A percentile compares a stretch with the other conserved stretches of the same genome.
Evolutionary conservation across 1,140 invertebrate genomes (phyloP).

Genomic region (Gonioctena quinquepunctata): DNA sequence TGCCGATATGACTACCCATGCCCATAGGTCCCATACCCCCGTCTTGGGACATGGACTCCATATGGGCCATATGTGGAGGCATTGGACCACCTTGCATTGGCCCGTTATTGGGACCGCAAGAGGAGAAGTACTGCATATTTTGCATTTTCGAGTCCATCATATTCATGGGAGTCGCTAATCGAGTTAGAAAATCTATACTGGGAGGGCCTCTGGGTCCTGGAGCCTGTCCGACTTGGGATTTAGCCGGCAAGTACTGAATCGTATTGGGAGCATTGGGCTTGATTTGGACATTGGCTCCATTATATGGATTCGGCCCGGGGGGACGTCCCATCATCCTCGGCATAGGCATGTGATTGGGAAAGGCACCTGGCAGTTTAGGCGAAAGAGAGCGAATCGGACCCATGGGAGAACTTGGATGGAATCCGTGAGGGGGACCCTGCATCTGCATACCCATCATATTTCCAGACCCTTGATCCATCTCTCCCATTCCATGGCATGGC

Average conservation of each 20-base stretch:
- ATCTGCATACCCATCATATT: constrained; percentile 52
- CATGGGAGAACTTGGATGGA: constrained; percentile 55
- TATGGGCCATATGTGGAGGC: constrained; percentile 56
- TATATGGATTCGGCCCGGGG: constrained; percentile 70
- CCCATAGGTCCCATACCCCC: constrained; percentile 62
- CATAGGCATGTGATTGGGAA: constrained; percentile 54
- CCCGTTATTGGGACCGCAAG: constrained; percentile 57
- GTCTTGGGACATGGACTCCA: constrained; percentile 54
- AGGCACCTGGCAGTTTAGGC: constrained; percentile 56
- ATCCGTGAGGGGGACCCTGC: constrained; percentile 53
- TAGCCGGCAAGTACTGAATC: constrained; percentile 94
- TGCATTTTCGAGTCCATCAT: constrained; percentile 76
- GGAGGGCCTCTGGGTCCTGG: constrained; percentile 76
- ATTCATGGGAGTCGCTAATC: constrained; percentile 78
- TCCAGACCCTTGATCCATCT: constrained; percentile 50
- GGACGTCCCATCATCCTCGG: constrained; percentile 60
- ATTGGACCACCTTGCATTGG: constrained; percentile 56
- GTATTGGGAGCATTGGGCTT: constrained; percentile 96
- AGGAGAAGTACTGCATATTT: constrained; percentile 76
- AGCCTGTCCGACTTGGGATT: constrained; percentile 73
- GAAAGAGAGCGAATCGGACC: constrained; percentile 55
- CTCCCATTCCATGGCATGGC: constrained; percentile 52
- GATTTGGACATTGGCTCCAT: constrained; percentile 87
- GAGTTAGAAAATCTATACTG: constrained; percentile 88
- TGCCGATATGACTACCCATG: constrained; percentile 55